Conservation (phyloP, 2,113 vertebrate genomes). For the Lethenteron camtschaticum region DNA sequence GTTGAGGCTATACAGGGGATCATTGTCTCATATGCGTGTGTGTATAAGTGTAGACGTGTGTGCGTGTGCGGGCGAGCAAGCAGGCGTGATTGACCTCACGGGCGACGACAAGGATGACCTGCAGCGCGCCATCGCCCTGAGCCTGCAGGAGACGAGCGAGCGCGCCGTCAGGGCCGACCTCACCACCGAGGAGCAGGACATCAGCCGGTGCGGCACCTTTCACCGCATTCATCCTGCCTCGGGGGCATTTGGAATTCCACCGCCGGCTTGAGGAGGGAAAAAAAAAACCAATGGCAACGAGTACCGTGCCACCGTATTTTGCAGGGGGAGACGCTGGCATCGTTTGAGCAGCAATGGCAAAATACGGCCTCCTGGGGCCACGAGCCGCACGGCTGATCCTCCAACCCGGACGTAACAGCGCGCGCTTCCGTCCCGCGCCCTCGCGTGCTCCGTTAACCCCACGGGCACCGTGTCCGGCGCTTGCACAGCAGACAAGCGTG, state of each 20-base stretch:
- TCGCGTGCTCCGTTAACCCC: no score
- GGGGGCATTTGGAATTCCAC: not conserved
- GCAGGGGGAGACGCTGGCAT: not conserved
- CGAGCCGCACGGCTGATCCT: not conserved
- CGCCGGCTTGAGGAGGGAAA: constrained; percentile 13
- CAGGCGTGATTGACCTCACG: constrained; percentile 88
- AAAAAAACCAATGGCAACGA: constrained; percentile 40
- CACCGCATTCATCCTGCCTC: constrained; percentile 1
- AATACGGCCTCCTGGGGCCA: not conserved
- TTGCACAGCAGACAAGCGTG: no score
- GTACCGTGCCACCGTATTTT: not conserved
- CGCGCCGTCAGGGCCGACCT: constrained; percentile 42
- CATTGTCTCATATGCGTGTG: not conserved
- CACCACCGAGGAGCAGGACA: constrained; percentile 95
- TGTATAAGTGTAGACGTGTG: constrained; percentile 5
- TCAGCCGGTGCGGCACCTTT: constrained; percentile 58
- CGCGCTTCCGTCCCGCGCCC: no score
- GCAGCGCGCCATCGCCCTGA: constrained; percentile 23
- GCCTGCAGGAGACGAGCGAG: constrained; percentile 34
- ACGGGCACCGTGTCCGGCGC: no score
- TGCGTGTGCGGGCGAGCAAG: constrained; percentile 12
- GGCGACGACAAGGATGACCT: constrained; percentile 29
- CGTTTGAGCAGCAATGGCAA: not conserved
- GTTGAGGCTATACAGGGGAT: not conserved
- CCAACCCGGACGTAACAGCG: no score